phyloP scores from a whole-genome alignment of 2,797 vertebrate genomes.

The Bucorvus abyssinicus region DNA sequence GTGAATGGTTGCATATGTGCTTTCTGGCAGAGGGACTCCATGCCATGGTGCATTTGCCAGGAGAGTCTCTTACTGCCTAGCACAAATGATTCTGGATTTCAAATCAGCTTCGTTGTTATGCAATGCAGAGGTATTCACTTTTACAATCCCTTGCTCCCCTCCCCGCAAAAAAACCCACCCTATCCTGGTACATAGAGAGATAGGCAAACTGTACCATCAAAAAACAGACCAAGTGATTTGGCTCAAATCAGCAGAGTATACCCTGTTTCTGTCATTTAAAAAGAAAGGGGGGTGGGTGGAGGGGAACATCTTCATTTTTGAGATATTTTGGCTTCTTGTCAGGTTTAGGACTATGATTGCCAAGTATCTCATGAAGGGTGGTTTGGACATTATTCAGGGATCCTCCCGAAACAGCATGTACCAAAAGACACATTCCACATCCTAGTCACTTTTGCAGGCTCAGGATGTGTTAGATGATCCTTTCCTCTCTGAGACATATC shows the following conservation, averaged over 20 bases:
- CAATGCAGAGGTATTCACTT: neutral
- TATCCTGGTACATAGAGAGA: neutral
- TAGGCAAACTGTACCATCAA: neutral
- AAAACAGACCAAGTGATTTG: neutral
- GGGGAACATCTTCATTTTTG: neutral
- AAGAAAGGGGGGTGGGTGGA: no score
- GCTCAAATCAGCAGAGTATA: neutral
- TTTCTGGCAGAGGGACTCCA: neutral
- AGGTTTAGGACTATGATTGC: neutral
- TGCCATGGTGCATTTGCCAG: neutral
- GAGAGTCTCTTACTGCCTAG: neutral
- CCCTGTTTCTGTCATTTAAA: neutral
- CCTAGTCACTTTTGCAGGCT: conserved; percentile 15
- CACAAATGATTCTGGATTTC: neutral
- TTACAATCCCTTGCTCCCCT: neutral
- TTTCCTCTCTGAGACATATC: conserved; percentile 16
- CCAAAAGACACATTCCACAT: neutral
- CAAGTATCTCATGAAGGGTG: conserved; percentile 28
- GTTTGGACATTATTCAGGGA: conserved; percentile 11
- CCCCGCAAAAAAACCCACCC: neutral
- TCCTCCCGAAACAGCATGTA: conserved; percentile 12
- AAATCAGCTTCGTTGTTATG: neutral
- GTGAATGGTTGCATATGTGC: neutral
- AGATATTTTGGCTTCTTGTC: neutral
- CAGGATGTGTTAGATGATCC: neutral